Conservation (phyloP, 1,140 invertebrate genomes). For the Metaphire vulgaris region DNA sequence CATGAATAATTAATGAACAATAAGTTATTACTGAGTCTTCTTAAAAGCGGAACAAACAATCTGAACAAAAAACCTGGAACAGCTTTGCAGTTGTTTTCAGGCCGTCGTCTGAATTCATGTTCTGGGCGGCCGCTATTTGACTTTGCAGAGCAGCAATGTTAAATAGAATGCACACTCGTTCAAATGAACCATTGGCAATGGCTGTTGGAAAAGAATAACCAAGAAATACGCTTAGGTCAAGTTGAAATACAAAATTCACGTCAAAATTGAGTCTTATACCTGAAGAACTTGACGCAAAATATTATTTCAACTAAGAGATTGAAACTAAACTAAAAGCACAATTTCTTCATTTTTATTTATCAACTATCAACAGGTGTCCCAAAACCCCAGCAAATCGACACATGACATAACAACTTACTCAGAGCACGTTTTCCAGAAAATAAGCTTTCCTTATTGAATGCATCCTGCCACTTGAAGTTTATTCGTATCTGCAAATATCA, state of each 20-base stretch:
- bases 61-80: too few relatives aligned
- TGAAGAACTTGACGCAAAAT: constrained; percentile 2
- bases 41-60: too few relatives aligned
- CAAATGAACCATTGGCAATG: constrained; percentile 72
- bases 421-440: constrained; percentile 87
- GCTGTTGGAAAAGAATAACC: constrained; percentile 57
- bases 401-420: too few relatives aligned
- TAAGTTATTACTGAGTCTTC: too few relatives aligned
- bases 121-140: constrained; percentile 75
- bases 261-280: too few relatives aligned
- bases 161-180: constrained; percentile 90
- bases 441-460: constrained; percentile 90
- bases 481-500: constrained; percentile 50
- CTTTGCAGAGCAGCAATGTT: constrained; percentile 94
- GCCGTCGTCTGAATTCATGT: constrained; percentile 82
- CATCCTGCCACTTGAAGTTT: constrained; percentile 98
- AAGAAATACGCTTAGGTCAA: too few relatives aligned
- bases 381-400: too few relatives aligned
- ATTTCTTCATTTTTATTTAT: too few relatives aligned
- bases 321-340: too few relatives aligned
- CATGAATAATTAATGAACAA: constrained; percentile 1
- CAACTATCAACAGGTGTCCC: too few relatives aligned
- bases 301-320: constrained; percentile 35
- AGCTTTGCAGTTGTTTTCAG: constrained; percentile 86
- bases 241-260: too few relatives aligned